These are phyloP conservation scores for Semicossyphus pulcher DNA, from an alignment of 2,113 vertebrate genomes.

Conservation along the genomic window DNA sequence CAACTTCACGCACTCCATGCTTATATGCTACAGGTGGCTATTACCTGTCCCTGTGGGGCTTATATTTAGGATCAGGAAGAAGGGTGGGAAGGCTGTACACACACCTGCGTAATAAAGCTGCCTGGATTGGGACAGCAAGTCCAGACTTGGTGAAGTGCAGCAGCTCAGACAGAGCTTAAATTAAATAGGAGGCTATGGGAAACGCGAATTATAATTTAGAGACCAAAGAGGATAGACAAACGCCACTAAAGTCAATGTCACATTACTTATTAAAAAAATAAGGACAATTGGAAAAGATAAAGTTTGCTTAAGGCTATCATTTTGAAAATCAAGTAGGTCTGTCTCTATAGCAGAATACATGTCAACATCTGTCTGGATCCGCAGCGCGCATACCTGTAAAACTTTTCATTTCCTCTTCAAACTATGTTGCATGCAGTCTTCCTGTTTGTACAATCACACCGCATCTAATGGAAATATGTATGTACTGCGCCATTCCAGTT, in stretches of 20 bases:
- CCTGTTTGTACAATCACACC: neutral
- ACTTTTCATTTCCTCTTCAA: conserved; percentile 16
- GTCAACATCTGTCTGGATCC: conserved; percentile 41
- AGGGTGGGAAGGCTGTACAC: conserved; percentile 30
- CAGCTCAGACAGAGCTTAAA: conserved; percentile 59
- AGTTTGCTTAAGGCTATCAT: neutral
- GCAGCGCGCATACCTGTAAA: conserved; percentile 50
- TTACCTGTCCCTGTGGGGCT: conserved; percentile 35
- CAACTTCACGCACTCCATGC: neutral
- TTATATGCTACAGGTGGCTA: conserved; percentile 15
- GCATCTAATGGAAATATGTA: neutral
- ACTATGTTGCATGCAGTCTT: neutral
- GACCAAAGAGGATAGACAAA: neutral
- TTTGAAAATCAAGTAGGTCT: neutral
- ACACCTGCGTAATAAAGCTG: conserved; percentile 65
- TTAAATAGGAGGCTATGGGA: conserved; percentile 15
- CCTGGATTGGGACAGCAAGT: conserved; percentile 70
- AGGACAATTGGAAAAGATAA: neutral
- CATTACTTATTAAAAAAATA: neutral
- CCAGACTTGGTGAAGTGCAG: conserved; percentile 72
- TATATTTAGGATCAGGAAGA: conserved; percentile 19
- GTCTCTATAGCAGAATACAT: conserved; percentile 14
- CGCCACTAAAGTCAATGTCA: neutral
- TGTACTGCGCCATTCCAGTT: neutral
- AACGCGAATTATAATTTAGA: conserved; percentile 13